Conservation (phyloP, 2,797 vertebrate species). For the Lacerta bilineata region DNA sequence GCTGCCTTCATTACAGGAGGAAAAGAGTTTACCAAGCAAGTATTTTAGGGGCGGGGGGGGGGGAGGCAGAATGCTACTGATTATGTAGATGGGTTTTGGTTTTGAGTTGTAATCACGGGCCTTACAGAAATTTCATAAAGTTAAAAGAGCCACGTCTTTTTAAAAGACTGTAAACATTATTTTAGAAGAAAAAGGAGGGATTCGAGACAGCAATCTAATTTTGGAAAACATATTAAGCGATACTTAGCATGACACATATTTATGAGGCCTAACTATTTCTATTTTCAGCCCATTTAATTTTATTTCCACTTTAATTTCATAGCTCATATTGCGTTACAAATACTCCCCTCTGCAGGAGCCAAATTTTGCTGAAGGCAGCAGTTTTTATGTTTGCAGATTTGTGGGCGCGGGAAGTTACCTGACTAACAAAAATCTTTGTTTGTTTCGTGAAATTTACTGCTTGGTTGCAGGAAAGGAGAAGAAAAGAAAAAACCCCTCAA, state of each 20-base stretch:
- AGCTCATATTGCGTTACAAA: conserved; percentile 20
- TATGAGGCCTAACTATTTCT: conserved; percentile 13
- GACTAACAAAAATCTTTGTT: background rate
- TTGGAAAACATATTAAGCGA: background rate
- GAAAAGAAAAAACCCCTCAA: too few relatives aligned
- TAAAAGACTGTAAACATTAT: background rate
- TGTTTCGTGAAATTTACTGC: too few relatives aligned
- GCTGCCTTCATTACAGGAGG: background rate
- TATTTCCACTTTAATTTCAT: conserved; percentile 14
- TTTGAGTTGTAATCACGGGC: background rate
- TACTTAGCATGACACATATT: conserved; percentile 6
- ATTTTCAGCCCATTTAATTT: conserved; percentile 30
- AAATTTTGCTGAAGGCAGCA: conserved; percentile 6
- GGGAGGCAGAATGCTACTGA: background rate
- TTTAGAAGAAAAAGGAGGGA: background rate
- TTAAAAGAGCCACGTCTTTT: background rate
- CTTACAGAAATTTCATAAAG: background rate
- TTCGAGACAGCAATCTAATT: background rate
- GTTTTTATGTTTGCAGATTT: background rate
- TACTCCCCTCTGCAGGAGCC: background rate
- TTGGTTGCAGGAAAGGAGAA: too few relatives aligned
- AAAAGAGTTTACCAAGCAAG: background rate
- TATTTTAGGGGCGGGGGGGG: too few relatives aligned
- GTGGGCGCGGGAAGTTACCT: background rate
- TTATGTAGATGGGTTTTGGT: background rate